phyloP scores from a whole-genome alignment of 2,797 vertebrate species.

The Megaceryle alcyon region DNA sequence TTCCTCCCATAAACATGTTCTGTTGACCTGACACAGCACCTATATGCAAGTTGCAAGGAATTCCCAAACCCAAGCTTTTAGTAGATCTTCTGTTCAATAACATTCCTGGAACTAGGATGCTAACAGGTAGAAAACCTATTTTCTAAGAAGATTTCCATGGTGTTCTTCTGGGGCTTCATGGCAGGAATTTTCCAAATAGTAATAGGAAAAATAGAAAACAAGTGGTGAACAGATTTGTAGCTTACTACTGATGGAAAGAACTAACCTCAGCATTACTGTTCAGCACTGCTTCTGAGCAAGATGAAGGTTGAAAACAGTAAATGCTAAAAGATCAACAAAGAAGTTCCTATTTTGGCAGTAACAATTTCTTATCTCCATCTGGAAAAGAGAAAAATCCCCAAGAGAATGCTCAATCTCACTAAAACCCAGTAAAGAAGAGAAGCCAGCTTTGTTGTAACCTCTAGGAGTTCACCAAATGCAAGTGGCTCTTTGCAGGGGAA shows the following conservation, averaged over 20 bases:
- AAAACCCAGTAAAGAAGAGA: not conserved
- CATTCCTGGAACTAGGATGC: not conserved
- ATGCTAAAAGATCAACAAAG: not conserved
- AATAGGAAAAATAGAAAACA: not conserved
- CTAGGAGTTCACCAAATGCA: fast-evolving
- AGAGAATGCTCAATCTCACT: not conserved
- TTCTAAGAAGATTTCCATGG: not conserved
- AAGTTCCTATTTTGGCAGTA: not conserved
- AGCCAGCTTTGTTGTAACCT: not conserved
- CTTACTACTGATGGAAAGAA: not conserved
- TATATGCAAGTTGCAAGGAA: not conserved
- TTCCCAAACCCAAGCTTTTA: not conserved
- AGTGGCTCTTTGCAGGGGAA: not conserved
- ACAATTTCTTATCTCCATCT: not conserved
- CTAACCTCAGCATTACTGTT: not conserved
- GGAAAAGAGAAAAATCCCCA: not conserved
- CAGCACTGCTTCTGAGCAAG: not conserved
- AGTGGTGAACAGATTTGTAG: not conserved
- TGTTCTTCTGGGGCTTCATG: not conserved
- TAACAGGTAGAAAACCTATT: not conserved
- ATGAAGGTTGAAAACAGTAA: not conserved
- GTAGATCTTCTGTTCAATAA: not conserved
- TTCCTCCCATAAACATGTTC: not conserved
- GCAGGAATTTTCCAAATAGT: not conserved
- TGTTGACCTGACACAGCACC: not conserved